These are phyloP conservation scores for Leucosticte australis DNA, from an alignment of 2,113 vertebrate genomes.

Conservation along the genomic window DNA sequence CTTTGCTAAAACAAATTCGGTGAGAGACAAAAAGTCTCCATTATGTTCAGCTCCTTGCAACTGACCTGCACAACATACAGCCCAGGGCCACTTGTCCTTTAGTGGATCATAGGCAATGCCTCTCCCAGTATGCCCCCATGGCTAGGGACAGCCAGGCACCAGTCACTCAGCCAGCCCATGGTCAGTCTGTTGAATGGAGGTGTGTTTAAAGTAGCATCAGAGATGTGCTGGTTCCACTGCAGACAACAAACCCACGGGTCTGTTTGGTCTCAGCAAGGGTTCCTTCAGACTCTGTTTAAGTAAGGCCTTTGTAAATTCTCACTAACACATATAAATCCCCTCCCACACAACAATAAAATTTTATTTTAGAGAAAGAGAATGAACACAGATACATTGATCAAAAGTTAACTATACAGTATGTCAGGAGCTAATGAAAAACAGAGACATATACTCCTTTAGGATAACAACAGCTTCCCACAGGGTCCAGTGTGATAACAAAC, in stretches of 20 bases:
- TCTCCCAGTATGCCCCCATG: accelerated
- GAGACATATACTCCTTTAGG: neutral
- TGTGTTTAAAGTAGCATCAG: neutral
- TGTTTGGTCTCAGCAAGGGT: neutral
- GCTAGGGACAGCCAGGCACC: neutral
- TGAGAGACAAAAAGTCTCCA: neutral
- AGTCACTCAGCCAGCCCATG: accelerated
- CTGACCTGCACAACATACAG: neutral
- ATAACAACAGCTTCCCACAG: neutral
- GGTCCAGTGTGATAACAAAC: neutral
- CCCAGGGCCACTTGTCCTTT: neutral
- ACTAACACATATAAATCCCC: neutral
- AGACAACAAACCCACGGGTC: neutral
- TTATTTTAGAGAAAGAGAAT: conserved; percentile 17
- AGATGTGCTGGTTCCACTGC: neutral
- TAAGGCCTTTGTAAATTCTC: neutral
- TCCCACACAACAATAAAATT: neutral
- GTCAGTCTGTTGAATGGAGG: accelerated
- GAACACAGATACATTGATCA: neutral
- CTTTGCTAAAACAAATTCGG: neutral
- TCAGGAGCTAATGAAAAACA: neutral
- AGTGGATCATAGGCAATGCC: neutral
- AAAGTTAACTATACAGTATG: neutral
- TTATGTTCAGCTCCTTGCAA: neutral
- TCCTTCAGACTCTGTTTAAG: neutral